Base-by-base conservation (phyloP, 2,888 invertebrate species). In the Cantharis rustica region DNA sequence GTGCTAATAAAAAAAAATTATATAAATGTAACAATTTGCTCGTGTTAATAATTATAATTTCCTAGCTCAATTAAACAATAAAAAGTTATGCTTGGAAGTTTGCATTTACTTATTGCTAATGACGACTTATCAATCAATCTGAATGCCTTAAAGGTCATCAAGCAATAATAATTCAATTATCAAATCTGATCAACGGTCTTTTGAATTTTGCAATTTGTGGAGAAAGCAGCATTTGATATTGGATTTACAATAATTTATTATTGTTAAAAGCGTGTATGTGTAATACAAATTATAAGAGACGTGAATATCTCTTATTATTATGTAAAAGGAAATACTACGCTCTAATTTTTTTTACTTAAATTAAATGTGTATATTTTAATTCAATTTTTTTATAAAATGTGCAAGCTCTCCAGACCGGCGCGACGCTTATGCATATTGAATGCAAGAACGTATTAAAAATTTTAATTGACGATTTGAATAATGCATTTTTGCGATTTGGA, bases 301-400 rank as follows among this genome's bases (percentile, higher is more conserved):
- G 69, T 71, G 61, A 66, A 16, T 62, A 68, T 68, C 69, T 74
- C 16, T 31, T 31, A 69, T 69, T 15, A 71, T 77, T 77, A 75
- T 72, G 63, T 70, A 77, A 77, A 15, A 77, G 75, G 72, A 77
- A 77, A 70, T 72, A 66, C 16, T 75, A 15, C 70, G 77, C 77
- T 77, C 75, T 70, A 75, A 47, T 77, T 75, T 77, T 77, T 72
- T 72, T 74, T 69, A 47, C 5, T 69, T 31, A n/a, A 69, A 31
- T 69, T 69, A 17, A 17, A 20, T 66, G 17, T 66, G 13, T 66
- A n/a, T 16, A 16, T 66, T 20, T 9, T 66, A 66, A 66, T 20
- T 20, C 10, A 4, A n/a, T 23, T 20, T 66, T 17, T n/a, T 23
- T 16, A 16, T 66, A 20, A 47, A 47, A n/a, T n/a, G n/a, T 47